Percentiles rank a stretch among this genome's conserved stretches.
Conservation (phyloP, 2,797 vertebrate species). For the Acrossocheilus fasciatus region DNA sequence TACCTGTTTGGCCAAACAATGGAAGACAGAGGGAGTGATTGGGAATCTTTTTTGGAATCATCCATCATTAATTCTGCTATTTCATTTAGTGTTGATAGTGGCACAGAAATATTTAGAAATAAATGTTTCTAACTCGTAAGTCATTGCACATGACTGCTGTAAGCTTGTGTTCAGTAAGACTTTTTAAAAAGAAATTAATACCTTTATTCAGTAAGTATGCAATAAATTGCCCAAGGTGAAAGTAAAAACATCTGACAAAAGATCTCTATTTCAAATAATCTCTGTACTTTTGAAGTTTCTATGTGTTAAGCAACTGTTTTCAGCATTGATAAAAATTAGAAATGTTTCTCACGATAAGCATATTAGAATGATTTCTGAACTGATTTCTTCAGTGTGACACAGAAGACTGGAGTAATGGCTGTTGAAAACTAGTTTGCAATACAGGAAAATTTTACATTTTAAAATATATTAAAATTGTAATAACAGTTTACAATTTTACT, state of each 20-base stretch:
- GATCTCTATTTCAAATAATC: neutral
- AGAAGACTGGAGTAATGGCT: neutral
- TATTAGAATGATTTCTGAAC: neutral
- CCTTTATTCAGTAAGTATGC: neutral
- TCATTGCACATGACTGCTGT: neutral
- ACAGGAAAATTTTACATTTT: neutral
- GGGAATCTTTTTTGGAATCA: neutral
- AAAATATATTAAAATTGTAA: neutral
- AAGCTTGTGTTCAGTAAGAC: neutral
- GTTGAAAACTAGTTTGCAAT: neutral
- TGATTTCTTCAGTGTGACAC: neutral
- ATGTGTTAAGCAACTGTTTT: neutral
- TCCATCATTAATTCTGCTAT: neutral
- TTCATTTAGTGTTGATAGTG: neutral
- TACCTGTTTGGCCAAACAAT: neutral
- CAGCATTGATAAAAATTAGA: neutral
- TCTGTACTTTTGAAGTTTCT: neutral
- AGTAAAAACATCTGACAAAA: neutral
- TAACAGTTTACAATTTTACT: neutral
- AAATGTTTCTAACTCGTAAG: neutral
- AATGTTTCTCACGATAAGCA: neutral
- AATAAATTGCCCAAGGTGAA: neutral
- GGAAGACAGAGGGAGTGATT: neutral
- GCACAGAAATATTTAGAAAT: neutral
- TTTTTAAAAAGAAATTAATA: neutral